Conservation (phyloP, 2,888 invertebrate genomes). For the Drosophila hamatofila region DNA sequence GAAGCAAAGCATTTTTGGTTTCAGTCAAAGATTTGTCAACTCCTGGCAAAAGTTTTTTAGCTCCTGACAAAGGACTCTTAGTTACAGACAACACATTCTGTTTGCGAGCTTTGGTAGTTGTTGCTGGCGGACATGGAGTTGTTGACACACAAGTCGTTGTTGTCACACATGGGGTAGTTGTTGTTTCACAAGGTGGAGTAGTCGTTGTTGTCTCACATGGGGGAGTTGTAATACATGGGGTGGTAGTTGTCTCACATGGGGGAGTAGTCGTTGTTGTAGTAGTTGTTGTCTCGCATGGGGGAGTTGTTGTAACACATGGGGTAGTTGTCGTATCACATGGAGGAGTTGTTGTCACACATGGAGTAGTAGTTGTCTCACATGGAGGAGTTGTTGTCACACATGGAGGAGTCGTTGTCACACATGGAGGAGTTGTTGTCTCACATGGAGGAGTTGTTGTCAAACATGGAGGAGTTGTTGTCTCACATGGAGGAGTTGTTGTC, state of each 20-base stretch:
- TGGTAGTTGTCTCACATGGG: not conserved
- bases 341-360: conserved; percentile 7
- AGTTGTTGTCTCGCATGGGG: conserved; percentile 26
- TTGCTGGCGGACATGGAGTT: conserved; percentile 15
- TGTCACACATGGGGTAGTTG: conserved; percentile 3
- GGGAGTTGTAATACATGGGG: not conserved
- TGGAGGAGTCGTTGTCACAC: not conserved
- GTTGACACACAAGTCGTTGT: not conserved
- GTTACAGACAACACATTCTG: not conserved
- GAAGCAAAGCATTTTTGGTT: not conserved
- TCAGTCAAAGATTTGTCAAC: not conserved
- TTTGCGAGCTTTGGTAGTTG: conserved; percentile 4
- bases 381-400: conserved; percentile 1
- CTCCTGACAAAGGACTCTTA: not conserved
- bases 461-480: not conserved
- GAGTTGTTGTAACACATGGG: conserved; percentile 8
- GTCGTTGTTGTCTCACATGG: not conserved
- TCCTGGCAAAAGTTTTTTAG: not conserved
- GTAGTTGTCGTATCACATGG: conserved; percentile 13
- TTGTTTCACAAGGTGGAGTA: not conserved
- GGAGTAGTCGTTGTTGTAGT: not conserved
- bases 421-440: not conserved
- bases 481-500: conserved; percentile 1
- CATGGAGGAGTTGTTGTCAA: not conserved
- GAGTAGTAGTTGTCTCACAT: not conserved